A percentile compares a stretch with the other conserved stretches of the same genome.
These are phyloP conservation scores for Synanthedon vespiformis DNA, from an alignment of 2,888 invertebrate genomes.

Conservation along the genomic window DNA sequence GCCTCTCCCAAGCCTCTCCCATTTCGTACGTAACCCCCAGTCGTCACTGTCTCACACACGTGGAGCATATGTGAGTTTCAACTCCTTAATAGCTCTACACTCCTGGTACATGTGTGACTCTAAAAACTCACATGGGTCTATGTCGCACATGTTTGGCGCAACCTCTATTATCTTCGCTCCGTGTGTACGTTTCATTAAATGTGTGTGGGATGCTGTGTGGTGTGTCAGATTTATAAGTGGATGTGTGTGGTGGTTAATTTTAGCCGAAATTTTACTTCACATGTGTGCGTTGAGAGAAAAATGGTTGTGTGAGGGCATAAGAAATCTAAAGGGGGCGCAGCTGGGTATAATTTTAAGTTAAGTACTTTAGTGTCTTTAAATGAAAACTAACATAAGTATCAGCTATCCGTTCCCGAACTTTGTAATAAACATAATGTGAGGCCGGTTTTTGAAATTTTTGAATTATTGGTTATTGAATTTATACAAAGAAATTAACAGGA, in stretches of 20 bases:
- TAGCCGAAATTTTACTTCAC: not conserved
- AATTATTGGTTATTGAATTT: no score
- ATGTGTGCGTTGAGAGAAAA: no score
- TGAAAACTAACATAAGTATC: no score
- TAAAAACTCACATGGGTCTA: constrained; percentile 58
- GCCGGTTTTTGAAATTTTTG: no score
- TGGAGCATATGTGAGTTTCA: constrained; percentile 17
- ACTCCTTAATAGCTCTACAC: constrained; percentile 27
- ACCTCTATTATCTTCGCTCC: not conserved
- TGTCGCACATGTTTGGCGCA: constrained; percentile 20
- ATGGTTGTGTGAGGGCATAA: no score
- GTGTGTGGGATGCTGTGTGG: not conserved
- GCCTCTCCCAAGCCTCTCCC: no score
- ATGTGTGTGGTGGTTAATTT: not conserved
- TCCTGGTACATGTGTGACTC: constrained; percentile 63
- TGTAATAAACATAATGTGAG: no score
- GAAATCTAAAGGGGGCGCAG: no score
- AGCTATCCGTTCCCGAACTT: no score
- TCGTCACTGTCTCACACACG: not conserved
- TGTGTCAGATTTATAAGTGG: not conserved
- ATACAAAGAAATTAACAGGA: no score
- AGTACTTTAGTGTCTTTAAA: no score
- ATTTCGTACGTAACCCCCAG: not conserved
- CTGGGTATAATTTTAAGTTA: no score
- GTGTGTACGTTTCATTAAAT: not conserved